Conservation (phyloP, 2,113 vertebrate genomes). For the Oncorhynchus gorbuscha region DNA sequence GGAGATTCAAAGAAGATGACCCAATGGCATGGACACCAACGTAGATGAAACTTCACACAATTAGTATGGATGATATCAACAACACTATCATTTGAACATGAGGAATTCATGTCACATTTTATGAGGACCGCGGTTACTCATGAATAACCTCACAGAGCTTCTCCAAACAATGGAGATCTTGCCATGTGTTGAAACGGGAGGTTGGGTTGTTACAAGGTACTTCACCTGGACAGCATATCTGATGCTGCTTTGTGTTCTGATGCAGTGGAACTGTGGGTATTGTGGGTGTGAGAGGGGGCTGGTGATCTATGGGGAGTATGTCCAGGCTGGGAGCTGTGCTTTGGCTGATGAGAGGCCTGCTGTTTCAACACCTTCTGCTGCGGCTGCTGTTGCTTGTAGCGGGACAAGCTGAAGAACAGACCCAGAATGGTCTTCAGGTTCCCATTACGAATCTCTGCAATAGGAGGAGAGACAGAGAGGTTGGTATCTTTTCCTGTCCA, state of each 20-base stretch:
- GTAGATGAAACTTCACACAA: too few relatives aligned
- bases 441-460: slow-evolving; percentile 86
- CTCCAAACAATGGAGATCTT: too few relatives aligned
- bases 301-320: slow-evolving; percentile 40
- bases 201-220: not conserved
- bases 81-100: too few relatives aligned
- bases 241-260: slow-evolving; percentile 75
- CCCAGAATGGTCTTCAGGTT: slow-evolving; percentile 91
- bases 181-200: too few relatives aligned
- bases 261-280: slow-evolving; percentile 45
- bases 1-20: too few relatives aligned
- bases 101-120: too few relatives aligned
- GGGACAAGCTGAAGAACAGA: slow-evolving; percentile 88
- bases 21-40: too few relatives aligned
- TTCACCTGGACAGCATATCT: slow-evolving; percentile 87
- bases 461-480: not conserved
- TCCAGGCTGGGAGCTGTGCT: slow-evolving; percentile 60
- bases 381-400: slow-evolving; percentile 84
- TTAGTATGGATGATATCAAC: too few relatives aligned
- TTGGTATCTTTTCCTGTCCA: not conserved
- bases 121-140: too few relatives aligned
- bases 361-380: slow-evolving; percentile 81
- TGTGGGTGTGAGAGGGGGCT: slow-evolving; percentile 25
- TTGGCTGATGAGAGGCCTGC: slow-evolving; percentile 6
- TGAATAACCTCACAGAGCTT: too few relatives aligned